Percentiles rank a stretch among this genome's conserved stretches.
phyloP scores from a whole-genome alignment of 2,797 vertebrate genomes.

The Crocidura indochinensis region DNA sequence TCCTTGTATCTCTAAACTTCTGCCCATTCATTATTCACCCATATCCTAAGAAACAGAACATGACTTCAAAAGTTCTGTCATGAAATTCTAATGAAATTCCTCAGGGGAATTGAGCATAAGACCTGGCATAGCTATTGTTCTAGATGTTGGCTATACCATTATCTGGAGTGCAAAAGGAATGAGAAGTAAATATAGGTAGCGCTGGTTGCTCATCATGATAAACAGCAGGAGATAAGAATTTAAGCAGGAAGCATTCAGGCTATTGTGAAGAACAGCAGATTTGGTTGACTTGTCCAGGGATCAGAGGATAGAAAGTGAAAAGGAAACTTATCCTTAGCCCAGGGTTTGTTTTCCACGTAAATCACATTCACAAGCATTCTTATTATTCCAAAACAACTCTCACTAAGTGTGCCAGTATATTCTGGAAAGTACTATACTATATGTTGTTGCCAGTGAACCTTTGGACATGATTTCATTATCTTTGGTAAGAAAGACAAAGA shows the following conservation, averaged over 20 bases:
- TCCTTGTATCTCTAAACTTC: neutral
- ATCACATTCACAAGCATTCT: neutral
- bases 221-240: neutral
- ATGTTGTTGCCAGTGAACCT: neutral
- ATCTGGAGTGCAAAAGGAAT: constrained; percentile 1
- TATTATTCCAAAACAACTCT: neutral
- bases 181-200: neutral
- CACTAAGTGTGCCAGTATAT: neutral
- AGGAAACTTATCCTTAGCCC: fast-evolving
- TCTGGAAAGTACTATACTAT: neutral
- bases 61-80: neutral
- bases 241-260: neutral
- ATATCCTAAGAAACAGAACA: constrained; percentile 26
- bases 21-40: neutral
- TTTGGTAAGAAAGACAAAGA: neutral
- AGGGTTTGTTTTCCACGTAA: neutral
- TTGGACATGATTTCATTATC: constrained; percentile 30
- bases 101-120: neutral
- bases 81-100: neutral
- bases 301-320: neutral
- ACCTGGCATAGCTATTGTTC: neutral
- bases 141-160: neutral
- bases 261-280: neutral
- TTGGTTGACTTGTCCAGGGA: neutral
- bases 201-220: neutral